These are phyloP conservation scores for Halcyon chelicuti DNA, from an alignment of 2,797 vertebrate species.

Conservation along the genomic window DNA sequence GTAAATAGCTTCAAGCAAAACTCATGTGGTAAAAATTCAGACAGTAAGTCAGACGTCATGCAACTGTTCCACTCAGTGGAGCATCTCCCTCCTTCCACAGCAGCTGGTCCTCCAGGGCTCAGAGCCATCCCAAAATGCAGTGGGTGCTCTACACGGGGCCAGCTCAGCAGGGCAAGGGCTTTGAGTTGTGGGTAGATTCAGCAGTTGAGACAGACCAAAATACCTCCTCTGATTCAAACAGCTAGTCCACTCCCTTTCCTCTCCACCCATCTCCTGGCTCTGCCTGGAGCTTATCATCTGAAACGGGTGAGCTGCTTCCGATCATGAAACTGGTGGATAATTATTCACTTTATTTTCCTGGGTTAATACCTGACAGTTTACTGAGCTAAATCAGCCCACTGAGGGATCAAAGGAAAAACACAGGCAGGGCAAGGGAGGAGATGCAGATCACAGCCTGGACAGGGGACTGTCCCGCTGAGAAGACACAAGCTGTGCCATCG, in stretches of 20 bases:
- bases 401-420: not conserved
- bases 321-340: not conserved
- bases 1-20: not conserved
- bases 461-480: not conserved
- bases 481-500: not conserved
- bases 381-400: not conserved
- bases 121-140: not conserved
- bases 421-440: not conserved
- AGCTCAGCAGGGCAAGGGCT: not conserved
- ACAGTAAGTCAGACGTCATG: not conserved
- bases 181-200: not conserved
- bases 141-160: not conserved
- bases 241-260: not conserved
- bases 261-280: not conserved
- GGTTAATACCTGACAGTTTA: not conserved
- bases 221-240: not conserved
- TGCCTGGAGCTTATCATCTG: not conserved
- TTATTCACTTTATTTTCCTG: not conserved
- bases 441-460: not conserved
- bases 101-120: not conserved
- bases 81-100: not conserved
- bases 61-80: not conserved
- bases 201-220: not conserved
- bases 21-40: not conserved
- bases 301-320: not conserved